These are phyloP conservation scores for Hypsibius dujardini DNA, from an alignment of 1,140 invertebrate genomes.

Conservation along the genomic window DNA sequence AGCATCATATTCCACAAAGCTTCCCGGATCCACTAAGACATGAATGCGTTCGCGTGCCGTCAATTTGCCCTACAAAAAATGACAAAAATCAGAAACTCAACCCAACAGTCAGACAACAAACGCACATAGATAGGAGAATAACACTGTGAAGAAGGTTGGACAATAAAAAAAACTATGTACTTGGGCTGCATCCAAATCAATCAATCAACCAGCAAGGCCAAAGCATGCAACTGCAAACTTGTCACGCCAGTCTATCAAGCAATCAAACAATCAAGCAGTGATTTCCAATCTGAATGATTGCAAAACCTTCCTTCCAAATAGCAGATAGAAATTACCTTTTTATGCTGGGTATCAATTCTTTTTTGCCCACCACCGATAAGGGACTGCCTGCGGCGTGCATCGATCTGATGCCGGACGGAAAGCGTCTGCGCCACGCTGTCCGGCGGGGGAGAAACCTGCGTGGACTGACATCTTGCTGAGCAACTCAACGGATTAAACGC, in stretches of 20 bases:
- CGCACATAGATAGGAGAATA: too few species aligned
- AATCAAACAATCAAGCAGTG: neutral
- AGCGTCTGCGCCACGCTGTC: too few species aligned
- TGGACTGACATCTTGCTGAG: too few species aligned
- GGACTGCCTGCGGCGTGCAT: conserved; percentile 37
- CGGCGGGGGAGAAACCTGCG: too few species aligned
- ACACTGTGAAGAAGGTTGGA: too few species aligned
- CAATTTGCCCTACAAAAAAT: conserved; percentile 45
- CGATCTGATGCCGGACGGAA: too few species aligned
- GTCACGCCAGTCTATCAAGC: neutral
- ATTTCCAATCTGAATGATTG: too few species aligned
- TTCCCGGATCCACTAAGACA: conserved; percentile 43
- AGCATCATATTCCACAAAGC: conserved; percentile 51
- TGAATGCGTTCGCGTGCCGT: conserved; percentile 48
- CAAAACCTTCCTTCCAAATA: neutral
- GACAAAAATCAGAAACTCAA: conserved; percentile 13
- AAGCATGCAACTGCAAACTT: too few species aligned
- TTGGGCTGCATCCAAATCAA: too few species aligned
- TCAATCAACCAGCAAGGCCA: too few species aligned
- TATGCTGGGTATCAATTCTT: conserved; percentile 47
- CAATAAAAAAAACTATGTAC: too few species aligned
- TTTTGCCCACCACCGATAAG: conserved; percentile 44
- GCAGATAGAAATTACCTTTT: conserved; percentile 36
- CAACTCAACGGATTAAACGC: too few species aligned
- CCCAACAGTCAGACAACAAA: neutral